phyloP scores from a whole-genome alignment of 1,140 invertebrate species.

The Ctenoplectra terminalis region DNA sequence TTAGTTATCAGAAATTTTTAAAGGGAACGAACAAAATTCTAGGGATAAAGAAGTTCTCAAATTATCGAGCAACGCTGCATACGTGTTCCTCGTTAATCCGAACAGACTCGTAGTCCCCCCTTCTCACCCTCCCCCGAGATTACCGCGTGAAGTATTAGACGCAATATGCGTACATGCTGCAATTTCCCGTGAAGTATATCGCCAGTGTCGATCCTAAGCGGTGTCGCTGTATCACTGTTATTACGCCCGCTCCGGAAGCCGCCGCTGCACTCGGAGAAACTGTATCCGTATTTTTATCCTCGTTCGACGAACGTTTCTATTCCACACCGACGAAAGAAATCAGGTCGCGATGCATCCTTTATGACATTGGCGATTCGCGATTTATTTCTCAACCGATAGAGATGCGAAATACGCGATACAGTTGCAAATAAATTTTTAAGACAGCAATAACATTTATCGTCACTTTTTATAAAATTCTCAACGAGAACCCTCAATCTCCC shows the following conservation, averaged over 20 bases:
- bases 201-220: slow-evolving; percentile 28
- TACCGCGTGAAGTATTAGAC: slow-evolving; percentile 36
- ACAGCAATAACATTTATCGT: too few relatives aligned
- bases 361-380: too few relatives aligned
- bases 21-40: neutral
- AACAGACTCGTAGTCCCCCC: neutral
- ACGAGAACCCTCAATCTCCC: neutral
- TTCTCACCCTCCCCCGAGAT: too few relatives aligned
- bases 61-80: slow-evolving; percentile 6
- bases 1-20: too few relatives aligned
- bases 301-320: neutral
- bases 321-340: neutral
- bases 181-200: slow-evolving; percentile 46
- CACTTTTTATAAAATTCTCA: neutral
- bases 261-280: neutral
- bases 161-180: slow-evolving; percentile 36
- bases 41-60: neutral
- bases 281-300: slow-evolving; percentile 29
- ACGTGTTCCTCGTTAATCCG: slow-evolving; percentile 40
- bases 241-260: slow-evolving; percentile 23
- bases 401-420: neutral
- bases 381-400: neutral
- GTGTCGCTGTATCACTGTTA: slow-evolving; percentile 49
- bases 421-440: neutral
- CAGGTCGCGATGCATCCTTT: too few relatives aligned